A percentile compares a stretch with the other conserved stretches of the same genome.
Evolutionary conservation across 2,113 vertebrate species (phyloP).

Genomic region (Aldabrachelys gigantea): DNA sequence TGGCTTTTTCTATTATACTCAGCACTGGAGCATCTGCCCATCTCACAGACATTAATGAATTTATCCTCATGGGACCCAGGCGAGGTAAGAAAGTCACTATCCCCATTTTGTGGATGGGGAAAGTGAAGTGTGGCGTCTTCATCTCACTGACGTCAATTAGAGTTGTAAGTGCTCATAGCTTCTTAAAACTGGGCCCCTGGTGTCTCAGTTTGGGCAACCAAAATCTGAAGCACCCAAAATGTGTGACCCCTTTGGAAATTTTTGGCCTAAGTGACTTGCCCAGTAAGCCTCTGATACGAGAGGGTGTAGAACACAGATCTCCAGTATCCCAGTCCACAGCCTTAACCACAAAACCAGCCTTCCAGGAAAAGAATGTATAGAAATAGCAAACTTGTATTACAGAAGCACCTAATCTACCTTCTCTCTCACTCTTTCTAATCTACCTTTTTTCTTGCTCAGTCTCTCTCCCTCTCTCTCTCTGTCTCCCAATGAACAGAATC

Average conservation of each 20-base stretch:
- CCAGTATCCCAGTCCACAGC: background rate
- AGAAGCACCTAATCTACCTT: background rate
- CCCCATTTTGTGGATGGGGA: background rate
- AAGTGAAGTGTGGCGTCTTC: background rate
- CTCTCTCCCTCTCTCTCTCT: background rate
- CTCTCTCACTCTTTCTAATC: rapidly evolving
- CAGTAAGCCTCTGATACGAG: too few species aligned
- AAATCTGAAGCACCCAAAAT: background rate
- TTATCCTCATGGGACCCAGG: background rate
- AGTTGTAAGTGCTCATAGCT: background rate
- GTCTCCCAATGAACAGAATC: background rate
- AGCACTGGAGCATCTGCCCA: background rate
- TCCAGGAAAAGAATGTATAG: background rate
- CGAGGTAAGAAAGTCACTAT: background rate
- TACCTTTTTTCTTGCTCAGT: background rate
- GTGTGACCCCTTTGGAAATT: rapidly evolving
- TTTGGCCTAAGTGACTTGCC: background rate
- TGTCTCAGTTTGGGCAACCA: background rate
- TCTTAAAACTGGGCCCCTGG: background rate
- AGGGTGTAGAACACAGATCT: background rate
- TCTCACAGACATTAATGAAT: background rate
- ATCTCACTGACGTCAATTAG: background rate
- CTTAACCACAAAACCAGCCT: background rate
- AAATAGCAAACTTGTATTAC: background rate
- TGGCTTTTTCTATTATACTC: background rate